phyloP scores from a whole-genome alignment of 2,113 vertebrate genomes.

The Charadrius vociferus region DNA sequence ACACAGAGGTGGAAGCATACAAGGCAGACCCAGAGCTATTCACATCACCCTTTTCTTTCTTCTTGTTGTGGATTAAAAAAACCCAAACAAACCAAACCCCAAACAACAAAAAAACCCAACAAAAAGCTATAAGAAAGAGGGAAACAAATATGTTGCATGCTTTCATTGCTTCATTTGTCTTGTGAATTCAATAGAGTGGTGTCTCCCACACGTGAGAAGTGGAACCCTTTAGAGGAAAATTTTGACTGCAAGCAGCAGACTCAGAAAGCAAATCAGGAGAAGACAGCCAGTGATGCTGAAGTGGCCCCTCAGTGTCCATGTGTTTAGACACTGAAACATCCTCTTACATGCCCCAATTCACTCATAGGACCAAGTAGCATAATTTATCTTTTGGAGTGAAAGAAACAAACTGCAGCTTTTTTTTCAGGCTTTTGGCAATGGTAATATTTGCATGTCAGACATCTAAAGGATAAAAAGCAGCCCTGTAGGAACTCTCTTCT shows the following conservation, averaged over 20 bases:
- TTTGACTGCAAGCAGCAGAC: neutral
- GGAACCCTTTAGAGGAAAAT: neutral
- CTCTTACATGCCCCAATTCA: constrained; percentile 57
- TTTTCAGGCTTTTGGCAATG: neutral
- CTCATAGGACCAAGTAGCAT: constrained; percentile 59
- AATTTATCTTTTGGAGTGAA: constrained; percentile 68
- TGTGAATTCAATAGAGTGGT: neutral
- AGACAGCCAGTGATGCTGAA: neutral
- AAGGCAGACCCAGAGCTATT: neutral
- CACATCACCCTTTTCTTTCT: neutral
- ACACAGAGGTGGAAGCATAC: neutral
- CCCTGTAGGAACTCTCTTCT: neutral
- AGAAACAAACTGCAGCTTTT: neutral
- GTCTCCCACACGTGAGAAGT: neutral
- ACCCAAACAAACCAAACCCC: neutral
- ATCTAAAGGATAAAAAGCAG: neutral
- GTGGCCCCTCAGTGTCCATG: neutral
- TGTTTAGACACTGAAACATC: constrained; percentile 37
- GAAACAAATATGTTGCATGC: neutral
- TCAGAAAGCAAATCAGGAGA: neutral
- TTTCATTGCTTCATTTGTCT: neutral
- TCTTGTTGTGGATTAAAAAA: neutral
- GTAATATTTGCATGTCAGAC: constrained; percentile 22
- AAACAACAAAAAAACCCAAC: neutral
- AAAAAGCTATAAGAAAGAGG: neutral